Evolutionary conservation across 2,113 vertebrate species (phyloP), one percentile per base, ranked within the genome.

Genomic region (Oenanthe oenanthe): DNA sequence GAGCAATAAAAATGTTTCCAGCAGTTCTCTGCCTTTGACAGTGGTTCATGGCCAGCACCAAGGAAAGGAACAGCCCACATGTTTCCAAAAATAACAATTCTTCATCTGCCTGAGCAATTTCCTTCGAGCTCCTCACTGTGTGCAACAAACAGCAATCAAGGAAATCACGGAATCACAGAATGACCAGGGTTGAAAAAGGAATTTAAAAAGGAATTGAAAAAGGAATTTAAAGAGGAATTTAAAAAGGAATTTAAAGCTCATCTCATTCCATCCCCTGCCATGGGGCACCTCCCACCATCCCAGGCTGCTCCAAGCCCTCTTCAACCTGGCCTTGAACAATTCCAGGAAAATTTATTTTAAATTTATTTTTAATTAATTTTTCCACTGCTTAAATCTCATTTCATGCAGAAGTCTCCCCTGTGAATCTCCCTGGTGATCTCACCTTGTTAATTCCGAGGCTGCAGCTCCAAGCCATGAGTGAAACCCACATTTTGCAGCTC

Each of bases 211-310:
- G 43, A 45, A 45, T 45, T 45, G n/a, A n/a, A 48, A 72, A n/a
- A 20, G 43, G 43, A 45, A 45, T 45, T 45, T 20, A 14, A 56
- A 72, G 29, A 20, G 18, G 43, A 45, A 45, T 45, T 45, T 45
- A 14, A 48, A 72, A n/a, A 20, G 43, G 43, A 45, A 45, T 45
- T 45, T 20, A 45, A 65, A 73, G 17, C 22, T 57, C 58, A 28
- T 24, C 32, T 5, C 43, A 1, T 57, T 9, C 50, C 76, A 50
- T 5, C 1, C 29, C 43, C 66, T 57, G 34, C 50, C 31, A 1
- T 12, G 57, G 13, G 7, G 42, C 2, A 2, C 21, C 31, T 73
- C 9, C 32, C 36, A 17, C 22, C 3, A 3, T 1, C 28, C 60
- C 51, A 73, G 51, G 22, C 47, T 48, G 60, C 43, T 88, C 45